These are phyloP conservation scores for Imbricaverruca yamaguchii DNA, from an alignment of 2,888 invertebrate species.

Conservation along the genomic window DNA sequence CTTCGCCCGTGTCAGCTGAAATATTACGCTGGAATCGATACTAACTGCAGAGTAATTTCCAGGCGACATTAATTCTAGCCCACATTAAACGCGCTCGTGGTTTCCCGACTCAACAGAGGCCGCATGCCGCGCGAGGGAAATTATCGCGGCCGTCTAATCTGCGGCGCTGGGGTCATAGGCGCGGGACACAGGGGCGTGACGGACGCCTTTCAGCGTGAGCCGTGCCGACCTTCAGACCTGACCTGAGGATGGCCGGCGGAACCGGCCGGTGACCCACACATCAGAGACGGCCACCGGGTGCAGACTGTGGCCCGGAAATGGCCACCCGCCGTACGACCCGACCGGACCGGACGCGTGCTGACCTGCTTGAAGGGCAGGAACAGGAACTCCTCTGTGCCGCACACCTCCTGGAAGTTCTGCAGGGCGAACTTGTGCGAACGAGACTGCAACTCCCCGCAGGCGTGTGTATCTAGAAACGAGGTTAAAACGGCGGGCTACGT, in stretches of 20 bases:
- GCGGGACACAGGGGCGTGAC: neutral
- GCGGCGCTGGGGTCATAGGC: neutral
- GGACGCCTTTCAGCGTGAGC: neutral
- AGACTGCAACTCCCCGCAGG: conserved; percentile 59
- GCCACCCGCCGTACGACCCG: neutral
- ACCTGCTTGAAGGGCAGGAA: conserved; percentile 57
- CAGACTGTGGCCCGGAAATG: neutral
- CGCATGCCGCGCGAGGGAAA: neutral
- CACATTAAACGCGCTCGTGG: neutral
- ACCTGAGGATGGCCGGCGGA: no score
- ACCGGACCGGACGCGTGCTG: neutral
- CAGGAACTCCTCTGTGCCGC: conserved; percentile 61
- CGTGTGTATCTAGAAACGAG: conserved; percentile 52
- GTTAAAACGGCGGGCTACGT: no score
- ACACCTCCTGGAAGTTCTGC: conserved; percentile 62
- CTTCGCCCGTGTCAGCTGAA: neutral
- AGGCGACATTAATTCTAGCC: neutral
- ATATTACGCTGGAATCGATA: neutral
- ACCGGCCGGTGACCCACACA: no score
- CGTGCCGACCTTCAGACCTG: no score
- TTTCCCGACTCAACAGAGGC: neutral
- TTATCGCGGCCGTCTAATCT: neutral
- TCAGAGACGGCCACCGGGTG: no score
- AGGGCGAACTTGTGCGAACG: conserved; percentile 60
- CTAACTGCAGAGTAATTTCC: neutral